Evolutionary conservation across 2,888 invertebrate genomes (phyloP), one percentile per base, ranked within the genome.

Genomic region (Ophraella communa): DNA sequence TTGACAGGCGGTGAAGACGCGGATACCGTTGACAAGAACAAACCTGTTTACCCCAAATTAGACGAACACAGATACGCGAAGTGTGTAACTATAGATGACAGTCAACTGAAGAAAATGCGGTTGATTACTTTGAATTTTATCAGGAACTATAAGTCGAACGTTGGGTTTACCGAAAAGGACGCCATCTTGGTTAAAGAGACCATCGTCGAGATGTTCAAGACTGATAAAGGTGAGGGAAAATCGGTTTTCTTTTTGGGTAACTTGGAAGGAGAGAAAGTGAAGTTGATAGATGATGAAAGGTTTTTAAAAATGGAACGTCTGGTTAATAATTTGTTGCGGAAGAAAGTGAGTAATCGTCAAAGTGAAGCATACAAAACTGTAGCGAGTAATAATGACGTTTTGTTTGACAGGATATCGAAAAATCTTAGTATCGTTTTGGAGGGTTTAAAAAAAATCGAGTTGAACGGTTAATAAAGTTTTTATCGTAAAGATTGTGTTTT

Each of bases 61-160:
- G 72, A 74, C 18, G 73, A 72, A 33, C 61, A 69, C 14, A 58
- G 73, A 35, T 76, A 73, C 55, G 74, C 74, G 5, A 65, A 74
- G 10, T 71, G 73, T 52, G 23, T 72, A n/a, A 68, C 68, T 1
- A 39, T 74, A 1, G 54, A 70, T 1, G 67, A 69, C 35, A 70
- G 61, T 53, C 70, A 69, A 49, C 39, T 76, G 47, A 61, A 64
- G 11, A 68, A 68, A 2, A 77, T 77, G 76, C 53, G 53, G 11
- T 62, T 70, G 10, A 61, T 75, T 4, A 64, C 74, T 21, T 65
- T 67, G 24, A 72, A 71, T 51, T 60, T 71, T 1, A 23, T 77
- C 17, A 65, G 73, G 45, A 74, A 75, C 21, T 35, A 62, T 18
- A 54, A 51, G 17, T 7, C 8, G 3, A 24, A 27, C 14, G 17